These are phyloP conservation scores for Sturnus vulgaris DNA, from an alignment of 2,113 vertebrate species.

Conservation along the genomic window DNA sequence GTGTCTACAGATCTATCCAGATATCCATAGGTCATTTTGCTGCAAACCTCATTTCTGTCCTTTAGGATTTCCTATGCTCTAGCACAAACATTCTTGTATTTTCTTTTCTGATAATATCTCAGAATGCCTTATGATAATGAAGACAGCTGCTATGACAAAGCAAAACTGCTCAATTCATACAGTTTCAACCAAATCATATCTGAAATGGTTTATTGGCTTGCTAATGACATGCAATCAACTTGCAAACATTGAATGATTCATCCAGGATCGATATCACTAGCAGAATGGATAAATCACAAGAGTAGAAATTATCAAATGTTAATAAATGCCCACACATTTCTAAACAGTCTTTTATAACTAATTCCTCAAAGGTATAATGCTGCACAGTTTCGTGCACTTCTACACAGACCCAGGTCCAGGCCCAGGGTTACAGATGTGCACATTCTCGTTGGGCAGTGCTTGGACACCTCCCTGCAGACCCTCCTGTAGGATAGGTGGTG, in stretches of 20 bases:
- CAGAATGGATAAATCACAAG: neutral
- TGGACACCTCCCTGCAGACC: neutral
- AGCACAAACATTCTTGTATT: neutral
- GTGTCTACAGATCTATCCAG: neutral
- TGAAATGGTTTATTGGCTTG: neutral
- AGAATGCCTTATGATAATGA: neutral
- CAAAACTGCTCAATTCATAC: neutral
- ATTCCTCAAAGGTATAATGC: neutral
- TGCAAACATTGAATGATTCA: neutral
- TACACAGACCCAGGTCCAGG: neutral
- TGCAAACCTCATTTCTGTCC: neutral
- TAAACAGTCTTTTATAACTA: neutral
- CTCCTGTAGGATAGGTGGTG: neutral
- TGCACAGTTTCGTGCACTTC: neutral
- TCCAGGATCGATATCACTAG: neutral
- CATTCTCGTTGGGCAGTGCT: accelerated
- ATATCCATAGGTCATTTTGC: neutral
- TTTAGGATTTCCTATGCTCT: neutral
- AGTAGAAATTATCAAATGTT: neutral
- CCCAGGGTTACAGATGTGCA: accelerated
- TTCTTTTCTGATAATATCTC: neutral
- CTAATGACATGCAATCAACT: neutral
- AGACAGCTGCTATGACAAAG: neutral
- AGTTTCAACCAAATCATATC: neutral
- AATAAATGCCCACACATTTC: neutral